Base-by-base conservation (phyloP, 2,888 invertebrate species). In the Lomographa bimaculata region DNA sequence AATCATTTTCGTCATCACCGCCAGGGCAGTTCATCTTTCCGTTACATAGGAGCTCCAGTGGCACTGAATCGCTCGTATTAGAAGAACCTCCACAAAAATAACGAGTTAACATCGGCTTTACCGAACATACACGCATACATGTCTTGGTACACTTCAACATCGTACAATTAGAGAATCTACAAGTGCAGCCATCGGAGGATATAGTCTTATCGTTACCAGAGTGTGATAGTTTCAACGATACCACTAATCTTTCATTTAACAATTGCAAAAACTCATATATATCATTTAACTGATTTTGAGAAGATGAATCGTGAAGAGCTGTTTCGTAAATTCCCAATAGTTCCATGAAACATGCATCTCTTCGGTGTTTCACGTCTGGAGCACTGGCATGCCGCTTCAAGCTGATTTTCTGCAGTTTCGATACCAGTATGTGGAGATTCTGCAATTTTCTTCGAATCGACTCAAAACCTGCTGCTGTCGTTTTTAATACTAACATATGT, bases 1-100 rank as follows among this genome's bases (percentile, higher is more conserved):
- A 87, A 18, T 64, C 33, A 0, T 45, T 34, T 62, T 87, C 87
- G 20, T 87, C 87, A 23, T 79, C 74, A 12, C 65, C 71, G 12
- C 56, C 52, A 1, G 68, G 66, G 43, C 87, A 87, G 46, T 83
- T 67, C 1, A 27, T 18, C 41, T 63, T 68, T 5, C 73, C 71
- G 33, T 87, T 60, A 43, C 87, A 87, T 30, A 87, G 46, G 2
- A 49, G 39, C 23, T 73, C 66, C 7, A 78, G 23, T 0, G 70
- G 41, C 19, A 81, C 44, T 10, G 63, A 64, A 3, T 47, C 34
- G 23, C 69, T 70, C 0, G 29, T 42, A 7, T 23, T 19, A 6
- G 30, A 2, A 6, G 28, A 11, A 1, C 40, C 36, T 8, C 50
- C 50, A 48, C 87, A 86, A 16, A 46, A 18, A 44, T 73, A 84